Percentiles rank a stretch among this genome's conserved stretches.
phyloP scores from a whole-genome alignment of 2,888 invertebrate species.

The Torymus tubicola region DNA sequence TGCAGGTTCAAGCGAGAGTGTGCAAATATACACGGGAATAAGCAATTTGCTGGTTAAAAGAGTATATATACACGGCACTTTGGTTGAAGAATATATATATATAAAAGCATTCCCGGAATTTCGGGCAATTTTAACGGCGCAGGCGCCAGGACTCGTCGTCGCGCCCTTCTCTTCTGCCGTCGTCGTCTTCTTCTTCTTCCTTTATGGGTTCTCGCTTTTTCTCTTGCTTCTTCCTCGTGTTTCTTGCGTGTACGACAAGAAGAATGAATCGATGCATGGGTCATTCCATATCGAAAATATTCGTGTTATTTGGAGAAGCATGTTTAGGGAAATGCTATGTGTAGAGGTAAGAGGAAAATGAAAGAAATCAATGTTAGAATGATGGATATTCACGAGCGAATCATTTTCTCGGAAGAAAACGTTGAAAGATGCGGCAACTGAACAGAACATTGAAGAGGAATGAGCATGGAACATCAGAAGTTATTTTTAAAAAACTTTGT shows the following conservation, averaged over 20 bases:
- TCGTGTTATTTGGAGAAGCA: no score
- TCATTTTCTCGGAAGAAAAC: no score
- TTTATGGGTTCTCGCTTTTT: background rate
- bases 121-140: conserved; percentile 75
- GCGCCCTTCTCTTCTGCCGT: conserved; percentile 25
- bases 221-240: background rate
- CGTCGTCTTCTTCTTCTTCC: background rate
- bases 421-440: no score
- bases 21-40: conserved; percentile 58
- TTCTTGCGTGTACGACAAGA: background rate
- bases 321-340: no score
- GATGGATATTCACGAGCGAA: no score
- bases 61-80: conserved; percentile 60
- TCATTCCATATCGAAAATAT: background rate
- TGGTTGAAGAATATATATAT: no score
- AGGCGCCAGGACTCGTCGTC: conserved; percentile 73
- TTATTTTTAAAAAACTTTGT: no score
- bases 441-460: no score
- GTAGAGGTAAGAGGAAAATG: no score
- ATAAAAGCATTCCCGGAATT: conserved; percentile 73
- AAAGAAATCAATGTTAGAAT: no score
- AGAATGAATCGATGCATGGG: background rate
- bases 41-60: conserved; percentile 55
- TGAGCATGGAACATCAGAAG: no score
- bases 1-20: background rate